Percentiles rank a stretch among this genome's conserved stretches.
phyloP scores from a whole-genome alignment of 2,113 vertebrate genomes.

The Oreochromis aureus region DNA sequence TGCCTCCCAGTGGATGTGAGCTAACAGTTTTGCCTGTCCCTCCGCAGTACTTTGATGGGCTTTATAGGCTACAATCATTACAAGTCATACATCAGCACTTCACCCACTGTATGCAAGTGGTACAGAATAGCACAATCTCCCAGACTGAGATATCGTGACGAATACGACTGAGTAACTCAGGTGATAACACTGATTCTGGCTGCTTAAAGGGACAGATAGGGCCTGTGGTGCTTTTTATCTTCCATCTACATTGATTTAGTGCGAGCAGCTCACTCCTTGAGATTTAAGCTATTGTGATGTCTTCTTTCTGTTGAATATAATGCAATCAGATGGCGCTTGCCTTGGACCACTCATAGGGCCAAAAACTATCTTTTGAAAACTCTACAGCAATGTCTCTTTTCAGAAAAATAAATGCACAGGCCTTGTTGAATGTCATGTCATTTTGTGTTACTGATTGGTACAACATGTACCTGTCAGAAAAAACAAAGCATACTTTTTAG shows the following conservation, averaged over 20 bases:
- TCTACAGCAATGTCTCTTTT: background rate
- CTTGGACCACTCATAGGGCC: background rate
- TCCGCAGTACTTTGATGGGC: background rate
- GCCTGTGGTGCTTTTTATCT: background rate
- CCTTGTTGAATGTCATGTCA: background rate
- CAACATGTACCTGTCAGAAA: background rate
- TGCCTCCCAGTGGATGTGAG: constrained; percentile 14
- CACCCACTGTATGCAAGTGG: background rate
- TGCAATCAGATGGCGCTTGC: background rate
- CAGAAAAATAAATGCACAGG: background rate
- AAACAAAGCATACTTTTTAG: background rate
- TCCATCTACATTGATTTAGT: background rate
- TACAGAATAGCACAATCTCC: background rate
- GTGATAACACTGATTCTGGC: background rate
- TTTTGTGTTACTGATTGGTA: background rate
- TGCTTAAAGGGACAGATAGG: background rate
- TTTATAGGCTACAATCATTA: background rate
- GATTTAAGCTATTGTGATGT: background rate
- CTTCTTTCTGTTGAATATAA: background rate
- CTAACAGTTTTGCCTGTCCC: constrained; percentile 16
- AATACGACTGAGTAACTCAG: background rate
- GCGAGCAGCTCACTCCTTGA: background rate
- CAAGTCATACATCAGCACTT: background rate
- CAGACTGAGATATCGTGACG: background rate
- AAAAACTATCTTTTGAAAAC: background rate